Base-by-base conservation (phyloP, 2,113 vertebrate genomes). In the Rhinopomastus cyanomelas region DNA sequence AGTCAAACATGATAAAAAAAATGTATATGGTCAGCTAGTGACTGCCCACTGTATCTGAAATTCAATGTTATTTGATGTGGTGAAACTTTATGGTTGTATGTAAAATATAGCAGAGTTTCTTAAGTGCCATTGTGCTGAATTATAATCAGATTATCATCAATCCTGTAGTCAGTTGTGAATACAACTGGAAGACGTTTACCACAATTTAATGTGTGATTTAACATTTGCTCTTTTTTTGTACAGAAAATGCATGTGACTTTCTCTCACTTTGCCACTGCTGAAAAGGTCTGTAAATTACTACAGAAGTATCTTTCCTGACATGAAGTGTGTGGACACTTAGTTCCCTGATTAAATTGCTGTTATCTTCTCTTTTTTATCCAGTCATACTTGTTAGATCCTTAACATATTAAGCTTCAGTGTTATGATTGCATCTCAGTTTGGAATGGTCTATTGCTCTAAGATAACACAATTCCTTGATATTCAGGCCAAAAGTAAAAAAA, bases 1-100 rank as follows among this genome's bases (percentile, higher is more conserved):
- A 93, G 48, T 81, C 68, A 90, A 57, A 69, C 67, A 39, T 27
- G 37, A 72, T 72, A 81, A 67, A 94, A 93, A 82, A 68, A 39
- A 42, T 29, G n/a, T 60, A 74, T 75, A 60, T 69, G 64, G 89
- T 81, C 55, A 76, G 73, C 44, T 67, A 78, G 25, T 89, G 68
- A 60, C 61, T 77, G 60, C 22, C 56, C 56, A 36, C 37, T 77
- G 6, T 79, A 77, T 65, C 52, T 79, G 73, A 87, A 86, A 90
- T 90, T 79, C 57, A 86, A 7, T n/a, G 36, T 77, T 52, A 67
- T 0, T 82, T 32, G 19, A 80, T n/a, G 87, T 8, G 67, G 26
- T 67, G 44, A 77, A 82, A 76, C 52, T 66, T 42, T 46, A 44
- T 23, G 16, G 4, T 37, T 48, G 8, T 30, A 53, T 8, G 13